These are phyloP conservation scores for Pyxicephalus adspersus DNA, from an alignment of 2,113 vertebrate genomes.

Conservation along the genomic window DNA sequence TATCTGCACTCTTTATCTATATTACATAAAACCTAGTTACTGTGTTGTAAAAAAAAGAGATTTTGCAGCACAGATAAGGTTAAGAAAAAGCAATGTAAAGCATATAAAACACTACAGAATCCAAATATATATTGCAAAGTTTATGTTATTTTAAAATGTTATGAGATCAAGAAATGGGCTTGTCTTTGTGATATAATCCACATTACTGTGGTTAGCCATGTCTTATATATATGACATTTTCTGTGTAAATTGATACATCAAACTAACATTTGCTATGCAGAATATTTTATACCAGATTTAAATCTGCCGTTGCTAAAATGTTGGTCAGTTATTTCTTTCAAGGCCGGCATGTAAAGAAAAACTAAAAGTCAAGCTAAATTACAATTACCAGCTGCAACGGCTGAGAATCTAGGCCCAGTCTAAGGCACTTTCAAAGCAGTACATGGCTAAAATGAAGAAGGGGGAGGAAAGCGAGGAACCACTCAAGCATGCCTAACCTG, in stretches of 20 bases:
- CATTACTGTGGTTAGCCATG: not conserved
- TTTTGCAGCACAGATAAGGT: not conserved
- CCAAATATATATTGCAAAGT: not conserved
- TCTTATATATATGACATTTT: no score
- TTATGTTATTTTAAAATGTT: constrained; percentile 22
- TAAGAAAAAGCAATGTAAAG: not conserved
- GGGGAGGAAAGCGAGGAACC: constrained; percentile 65
- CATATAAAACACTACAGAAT: not conserved
- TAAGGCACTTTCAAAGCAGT: constrained; percentile 64
- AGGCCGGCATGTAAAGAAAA: constrained; percentile 9
- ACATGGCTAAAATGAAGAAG: constrained; percentile 59
- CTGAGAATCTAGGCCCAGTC: constrained; percentile 63
- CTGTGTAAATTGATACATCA: not conserved
- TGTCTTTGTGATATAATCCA: constrained; percentile 3
- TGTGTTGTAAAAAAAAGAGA: not conserved
- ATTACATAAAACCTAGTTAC: no score
- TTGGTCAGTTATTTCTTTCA: not conserved
- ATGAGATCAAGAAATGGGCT: not conserved
- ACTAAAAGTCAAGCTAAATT: constrained; percentile 4
- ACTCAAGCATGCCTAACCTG: constrained; percentile 84
- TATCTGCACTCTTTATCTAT: constrained; percentile 13
- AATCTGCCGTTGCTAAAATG: not conserved
- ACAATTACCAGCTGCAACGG: constrained; percentile 54
- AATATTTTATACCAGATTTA: not conserved
- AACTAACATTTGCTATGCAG: not conserved